Percentiles rank a stretch among this genome's conserved stretches.
Evolutionary conservation across 2,113 vertebrate species (phyloP).

Genomic region (Cololabis saira): DNA sequence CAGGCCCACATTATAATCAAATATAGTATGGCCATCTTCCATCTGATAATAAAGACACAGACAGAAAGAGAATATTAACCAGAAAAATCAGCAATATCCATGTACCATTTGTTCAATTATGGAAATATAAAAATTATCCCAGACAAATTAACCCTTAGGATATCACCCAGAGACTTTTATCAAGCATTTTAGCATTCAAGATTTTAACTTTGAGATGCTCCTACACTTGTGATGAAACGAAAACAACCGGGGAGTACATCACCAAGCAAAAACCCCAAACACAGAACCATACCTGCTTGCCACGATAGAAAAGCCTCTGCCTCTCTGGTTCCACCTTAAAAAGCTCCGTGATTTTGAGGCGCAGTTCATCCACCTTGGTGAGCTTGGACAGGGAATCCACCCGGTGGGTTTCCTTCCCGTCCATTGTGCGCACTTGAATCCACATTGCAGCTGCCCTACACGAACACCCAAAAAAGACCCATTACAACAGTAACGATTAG

Average conservation of each 20-base stretch:
- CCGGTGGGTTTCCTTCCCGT: constrained; percentile 90
- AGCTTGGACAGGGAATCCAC: constrained; percentile 94
- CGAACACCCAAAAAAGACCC: constrained; percentile 6
- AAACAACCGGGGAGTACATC: background rate
- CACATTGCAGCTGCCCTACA: constrained; percentile 88
- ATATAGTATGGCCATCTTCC: constrained; percentile 96
- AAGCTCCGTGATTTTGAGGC: constrained; percentile 87
- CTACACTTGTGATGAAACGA: background rate
- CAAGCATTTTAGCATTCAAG: too few species aligned
- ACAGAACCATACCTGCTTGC: constrained; percentile 88
- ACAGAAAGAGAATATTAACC: background rate
- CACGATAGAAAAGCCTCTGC: constrained; percentile 94
- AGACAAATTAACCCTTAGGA: too few species aligned
- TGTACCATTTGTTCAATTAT: background rate
- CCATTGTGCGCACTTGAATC: constrained; percentile 99
- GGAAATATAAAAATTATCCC: too few species aligned
- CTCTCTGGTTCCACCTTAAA: constrained; percentile 88
- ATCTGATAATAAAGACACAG: constrained; percentile 78
- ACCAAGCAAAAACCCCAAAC: background rate
- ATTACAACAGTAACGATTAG: background rate
- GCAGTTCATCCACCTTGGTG: constrained; percentile 92
- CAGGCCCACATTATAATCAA: constrained; percentile 92
- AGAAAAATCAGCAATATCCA: background rate
- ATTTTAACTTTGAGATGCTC: background rate
- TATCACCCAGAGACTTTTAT: too few species aligned